Evolutionary conservation across 2,797 vertebrate genomes (phyloP).

Genomic region (Lacerta agilis): DNA sequence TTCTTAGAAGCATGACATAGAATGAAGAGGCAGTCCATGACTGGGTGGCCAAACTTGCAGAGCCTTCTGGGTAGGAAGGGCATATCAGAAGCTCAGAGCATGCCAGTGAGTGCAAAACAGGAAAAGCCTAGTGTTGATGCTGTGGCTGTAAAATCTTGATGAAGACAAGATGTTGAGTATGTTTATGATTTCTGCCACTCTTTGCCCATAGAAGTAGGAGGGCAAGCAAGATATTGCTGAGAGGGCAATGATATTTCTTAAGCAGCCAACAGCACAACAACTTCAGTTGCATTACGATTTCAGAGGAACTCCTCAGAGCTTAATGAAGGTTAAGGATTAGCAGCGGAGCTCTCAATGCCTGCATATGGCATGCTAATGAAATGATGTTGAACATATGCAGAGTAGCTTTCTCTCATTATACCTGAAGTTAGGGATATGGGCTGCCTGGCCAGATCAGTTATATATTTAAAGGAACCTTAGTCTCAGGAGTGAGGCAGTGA

Average conservation of each 20-base stretch:
- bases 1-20: conserved; percentile 1
- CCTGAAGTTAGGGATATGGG: neutral
- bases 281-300: neutral
- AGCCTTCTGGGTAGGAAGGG: neutral
- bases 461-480: neutral
- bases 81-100: neutral
- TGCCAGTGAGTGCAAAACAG: too few relatives aligned
- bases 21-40: neutral
- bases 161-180: neutral
- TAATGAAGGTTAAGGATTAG: neutral
- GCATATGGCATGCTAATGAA: neutral
- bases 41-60: neutral
- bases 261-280: neutral
- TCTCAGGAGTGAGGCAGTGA: neutral
- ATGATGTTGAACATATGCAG: neutral
- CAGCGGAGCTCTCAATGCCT: neutral
- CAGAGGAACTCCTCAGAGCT: neutral
- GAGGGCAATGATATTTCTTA: neutral
- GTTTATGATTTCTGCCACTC: neutral
- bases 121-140: neutral
- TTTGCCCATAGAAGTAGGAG: neutral
- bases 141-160: neutral
- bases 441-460: neutral
- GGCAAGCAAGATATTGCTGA: neutral
- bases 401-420: neutral